Percentiles rank a stretch among this genome's conserved stretches.
Evolutionary conservation across 2,797 vertebrate species (phyloP).

Genomic region (Erpetoichthys calabaricus): DNA sequence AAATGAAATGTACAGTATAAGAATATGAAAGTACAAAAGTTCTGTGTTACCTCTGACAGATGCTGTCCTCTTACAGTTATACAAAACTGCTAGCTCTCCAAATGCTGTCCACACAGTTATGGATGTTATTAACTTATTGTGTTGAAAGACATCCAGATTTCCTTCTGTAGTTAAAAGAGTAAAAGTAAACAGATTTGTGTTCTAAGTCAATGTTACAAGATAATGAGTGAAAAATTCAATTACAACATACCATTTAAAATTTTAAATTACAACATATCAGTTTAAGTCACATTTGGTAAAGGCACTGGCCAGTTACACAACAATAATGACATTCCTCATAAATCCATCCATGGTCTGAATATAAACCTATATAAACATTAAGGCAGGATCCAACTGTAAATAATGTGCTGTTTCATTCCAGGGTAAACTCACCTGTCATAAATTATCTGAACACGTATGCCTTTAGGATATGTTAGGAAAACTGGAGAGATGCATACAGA

Average conservation of each 20-base stretch:
- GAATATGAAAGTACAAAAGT: no score
- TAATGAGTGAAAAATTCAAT: no score
- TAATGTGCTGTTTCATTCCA: no score
- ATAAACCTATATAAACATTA: no score
- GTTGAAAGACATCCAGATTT: slow-evolving; percentile 77
- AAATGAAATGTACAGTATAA: no score
- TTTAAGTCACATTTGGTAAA: slow-evolving; percentile 15
- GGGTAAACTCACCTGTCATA: no score
- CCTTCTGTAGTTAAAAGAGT: slow-evolving; percentile 52
- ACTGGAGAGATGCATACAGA: no score
- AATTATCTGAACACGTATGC: no score
- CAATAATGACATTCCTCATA: slow-evolving; percentile 7
- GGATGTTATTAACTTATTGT: slow-evolving; percentile 68
- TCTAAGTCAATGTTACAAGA: no score
- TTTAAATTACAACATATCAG: slow-evolving; percentile 11
- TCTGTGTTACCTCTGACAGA: slow-evolving; percentile 68
- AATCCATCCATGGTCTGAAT: no score
- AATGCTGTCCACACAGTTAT: slow-evolving; percentile 77
- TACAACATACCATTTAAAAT: slow-evolving; percentile 3
- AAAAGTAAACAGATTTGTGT: slow-evolving; percentile 6
- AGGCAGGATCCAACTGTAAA: no score
- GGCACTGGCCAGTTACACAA: slow-evolving; percentile 10
- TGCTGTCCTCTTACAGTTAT: slow-evolving; percentile 83
- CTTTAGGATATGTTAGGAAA: no score
- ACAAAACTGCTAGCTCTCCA: slow-evolving; percentile 81